phyloP scores from a whole-genome alignment of 2,888 invertebrate genomes.

The Thymelicus sylvestris region DNA sequence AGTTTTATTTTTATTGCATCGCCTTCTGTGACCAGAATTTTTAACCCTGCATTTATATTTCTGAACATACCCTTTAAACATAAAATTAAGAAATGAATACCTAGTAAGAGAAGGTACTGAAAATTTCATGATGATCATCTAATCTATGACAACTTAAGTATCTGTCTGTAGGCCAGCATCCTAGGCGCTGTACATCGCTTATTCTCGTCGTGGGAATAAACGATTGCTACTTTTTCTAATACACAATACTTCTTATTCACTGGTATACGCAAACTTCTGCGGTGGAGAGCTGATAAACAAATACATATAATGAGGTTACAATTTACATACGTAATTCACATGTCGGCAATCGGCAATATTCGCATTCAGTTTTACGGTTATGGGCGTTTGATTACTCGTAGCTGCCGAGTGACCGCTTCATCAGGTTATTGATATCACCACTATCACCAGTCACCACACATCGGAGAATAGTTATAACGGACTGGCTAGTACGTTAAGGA shows the following conservation, averaged over 20 bases:
- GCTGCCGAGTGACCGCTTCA: no score
- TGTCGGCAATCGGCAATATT: neutral
- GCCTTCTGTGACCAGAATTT: no score
- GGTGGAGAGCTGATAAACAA: neutral
- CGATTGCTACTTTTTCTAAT: neutral
- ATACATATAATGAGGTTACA: neutral
- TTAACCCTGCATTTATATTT: no score
- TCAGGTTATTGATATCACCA: neutral
- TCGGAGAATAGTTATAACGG: neutral
- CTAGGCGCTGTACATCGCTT: neutral
- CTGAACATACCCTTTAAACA: no score
- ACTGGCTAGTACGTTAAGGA: neutral
- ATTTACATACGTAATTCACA: neutral
- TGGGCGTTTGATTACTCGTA: conserved; percentile 1
- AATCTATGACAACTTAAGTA: no score
- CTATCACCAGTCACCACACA: neutral
- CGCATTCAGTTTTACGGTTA: conserved; percentile 7
- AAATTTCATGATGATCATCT: no score
- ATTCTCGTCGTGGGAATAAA: neutral
- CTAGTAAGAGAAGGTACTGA: no score
- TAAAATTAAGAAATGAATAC: no score
- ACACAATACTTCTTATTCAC: neutral
- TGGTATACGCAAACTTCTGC: neutral
- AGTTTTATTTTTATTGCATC: no score
- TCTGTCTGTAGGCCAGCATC: no score